Evolutionary conservation across 1,140 invertebrate species (phyloP), one percentile per base, ranked within the genome.

Genomic region (Plectrocnemia conspersa): DNA sequence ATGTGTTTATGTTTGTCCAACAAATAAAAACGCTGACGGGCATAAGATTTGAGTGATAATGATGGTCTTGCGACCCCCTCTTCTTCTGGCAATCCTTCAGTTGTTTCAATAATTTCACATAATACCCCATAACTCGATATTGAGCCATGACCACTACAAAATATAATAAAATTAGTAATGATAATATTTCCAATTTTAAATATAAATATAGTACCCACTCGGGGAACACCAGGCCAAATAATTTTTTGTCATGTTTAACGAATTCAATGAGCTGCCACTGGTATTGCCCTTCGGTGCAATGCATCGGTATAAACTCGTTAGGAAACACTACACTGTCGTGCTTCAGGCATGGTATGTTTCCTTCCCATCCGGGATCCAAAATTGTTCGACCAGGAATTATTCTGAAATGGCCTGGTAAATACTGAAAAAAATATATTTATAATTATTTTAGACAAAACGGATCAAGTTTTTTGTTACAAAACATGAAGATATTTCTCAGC

Each of bases 231-330:
- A 76, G 59, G 4, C 68, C 72, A 61, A 76, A 74, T 3, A 74
- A 59, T 19, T 66, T 66, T 42, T 70, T 65, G 0, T 62, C 24
- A 11, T 63, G 58, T 21, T 74, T 66, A 41, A 66, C 65, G 1
- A 53, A 23, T 1, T 52, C 27, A 10, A 73, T 41, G 1, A 65
- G 44, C 1, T 61, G 40, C 5, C 62, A 58, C 44, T 72, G 66
- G 16, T 62, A 52, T 1, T 56, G 11, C 24, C 66, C 50, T 3
- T 61, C 58, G 25, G 33, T 33, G 27, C 72, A 61, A 35, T 73
- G 55, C 70, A 74, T 67, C 25, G 73, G 73, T 16, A 76, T 66
- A 0, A 66, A 72, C 61, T 76, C 73, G 13, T 72, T 72, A 1
- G 73, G 73, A 59, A 74, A 76, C 38, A 74, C 68, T 15, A 66